Base-by-base conservation (phyloP, 2,888 invertebrate genomes). In the Plutella xylostella region DNA sequence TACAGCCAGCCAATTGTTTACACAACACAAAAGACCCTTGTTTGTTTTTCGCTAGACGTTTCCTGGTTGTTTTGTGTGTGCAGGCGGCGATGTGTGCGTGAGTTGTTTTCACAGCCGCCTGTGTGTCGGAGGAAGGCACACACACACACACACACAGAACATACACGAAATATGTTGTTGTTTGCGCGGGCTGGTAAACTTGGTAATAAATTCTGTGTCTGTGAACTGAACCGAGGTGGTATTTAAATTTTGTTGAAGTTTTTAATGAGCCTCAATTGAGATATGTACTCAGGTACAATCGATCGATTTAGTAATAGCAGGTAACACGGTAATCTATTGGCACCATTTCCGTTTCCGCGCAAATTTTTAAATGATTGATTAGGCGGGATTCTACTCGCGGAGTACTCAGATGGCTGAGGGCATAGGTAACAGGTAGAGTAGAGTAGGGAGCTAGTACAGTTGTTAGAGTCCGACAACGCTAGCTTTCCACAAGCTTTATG, bases 21-120 rank as follows among this genome's bases (percentile, higher is more conserved):
- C 79, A 76, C 77, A 82, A 78, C 65, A 80, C 79, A 83, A 83
- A 79, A 82, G 82, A 78, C 82, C 83, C 82, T 72, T 83, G 83
- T 83, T 83, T 83, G 82, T 80, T 83, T 82, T 83, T 79, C 79
- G 80, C 83, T 83, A 83, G 82, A 82, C 83, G 79, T 83, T 83
- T 83, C 82, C 83, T 83, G 83, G 83, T 82, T 80, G 76, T 82
- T 82, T 79, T 79, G 79, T 80, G 74, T 79, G 77, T 69, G 65
- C 56, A 60, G 58, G 52, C 58, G 57, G 60, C 65, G 65, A 47
- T 46, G 65, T 63, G 63, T 60, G 68, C 59, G 65, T 56, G 61
- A 76, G 76, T 46, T 35, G 39, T 80, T 79, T 82, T 77, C 72
- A 78, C 80, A 79, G 79, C 76, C 74, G 77, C 63, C 65, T 61